Evolutionary conservation across 1,140 invertebrate species (phyloP).

Genomic region (Drosophila lowei): DNA sequence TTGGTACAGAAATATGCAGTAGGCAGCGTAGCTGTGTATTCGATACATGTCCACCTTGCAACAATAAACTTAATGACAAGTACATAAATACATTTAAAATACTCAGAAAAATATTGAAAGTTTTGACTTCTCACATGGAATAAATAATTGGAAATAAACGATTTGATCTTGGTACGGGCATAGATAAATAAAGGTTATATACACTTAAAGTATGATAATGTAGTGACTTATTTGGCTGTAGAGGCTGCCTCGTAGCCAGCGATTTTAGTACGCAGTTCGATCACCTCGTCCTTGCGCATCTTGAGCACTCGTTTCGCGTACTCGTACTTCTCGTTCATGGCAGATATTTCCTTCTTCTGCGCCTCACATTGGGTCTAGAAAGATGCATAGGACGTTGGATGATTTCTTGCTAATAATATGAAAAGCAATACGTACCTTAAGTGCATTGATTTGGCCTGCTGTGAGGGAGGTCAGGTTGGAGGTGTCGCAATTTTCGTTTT

Average conservation of each 20-base stretch:
- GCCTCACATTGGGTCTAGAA: conserved; percentile 49
- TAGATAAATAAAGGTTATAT: conserved; percentile 2
- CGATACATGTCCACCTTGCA: too few relatives aligned
- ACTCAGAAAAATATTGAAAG: too few relatives aligned
- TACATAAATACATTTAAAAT: too few relatives aligned
- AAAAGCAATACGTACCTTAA: conserved; percentile 41
- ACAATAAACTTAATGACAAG: too few relatives aligned
- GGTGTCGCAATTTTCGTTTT: conserved; percentile 56
- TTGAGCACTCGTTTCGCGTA: conserved; percentile 43
- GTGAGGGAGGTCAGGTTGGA: conserved; percentile 44
- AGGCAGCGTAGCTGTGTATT: too few relatives aligned
- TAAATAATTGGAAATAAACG: too few relatives aligned
- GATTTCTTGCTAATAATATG: background rate
- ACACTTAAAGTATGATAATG: conserved; percentile 1
- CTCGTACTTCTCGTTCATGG: conserved; percentile 54
- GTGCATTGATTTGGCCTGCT: conserved; percentile 46
- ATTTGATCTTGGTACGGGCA: too few relatives aligned
- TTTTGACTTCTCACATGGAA: too few relatives aligned
- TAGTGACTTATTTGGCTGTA: conserved; percentile 35
- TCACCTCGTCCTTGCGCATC: conserved; percentile 56
- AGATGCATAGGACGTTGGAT: background rate
- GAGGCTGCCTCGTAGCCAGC: conserved; percentile 9
- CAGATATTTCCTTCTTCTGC: conserved; percentile 40
- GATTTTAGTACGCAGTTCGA: conserved; percentile 17
- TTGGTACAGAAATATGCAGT: too few relatives aligned